These are phyloP conservation scores for Goniozus legneri DNA, from an alignment of 1,140 invertebrate genomes.

Conservation along the genomic window DNA sequence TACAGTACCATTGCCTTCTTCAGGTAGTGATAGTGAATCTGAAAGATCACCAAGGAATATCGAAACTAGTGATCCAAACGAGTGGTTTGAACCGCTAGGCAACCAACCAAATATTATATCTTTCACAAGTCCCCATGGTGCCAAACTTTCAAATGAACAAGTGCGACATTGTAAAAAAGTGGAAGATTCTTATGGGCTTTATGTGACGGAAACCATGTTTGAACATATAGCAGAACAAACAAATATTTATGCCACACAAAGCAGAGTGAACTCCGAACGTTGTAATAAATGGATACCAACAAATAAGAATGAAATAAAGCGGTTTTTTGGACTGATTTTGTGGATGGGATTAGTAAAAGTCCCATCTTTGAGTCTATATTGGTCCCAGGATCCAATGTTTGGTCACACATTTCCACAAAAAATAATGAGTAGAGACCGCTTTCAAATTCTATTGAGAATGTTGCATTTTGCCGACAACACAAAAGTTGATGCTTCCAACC, in stretches of 20 bases:
- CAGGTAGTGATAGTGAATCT: neutral
- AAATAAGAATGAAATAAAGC: conserved; percentile 8
- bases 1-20: neutral
- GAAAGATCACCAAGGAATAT: neutral
- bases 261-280: neutral
- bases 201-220: neutral
- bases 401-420: neutral
- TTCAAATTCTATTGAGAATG: conserved; percentile 4
- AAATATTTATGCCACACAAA: neutral
- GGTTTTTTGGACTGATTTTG: conserved; percentile 8
- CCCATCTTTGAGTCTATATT: conserved; percentile 2
- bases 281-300: conserved; percentile 1
- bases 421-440: neutral
- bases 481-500: neutral
- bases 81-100: conserved; percentile 1
- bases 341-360: conserved; percentile 9
- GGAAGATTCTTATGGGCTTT: neutral
- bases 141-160: neutral
- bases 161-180: neutral
- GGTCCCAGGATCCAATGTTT: conserved; percentile 2
- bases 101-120: conserved; percentile 2
- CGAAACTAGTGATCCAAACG: neutral
- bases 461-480: conserved; percentile 3
- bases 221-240: neutral
- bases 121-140: conserved; percentile 3